phyloP scores from a whole-genome alignment of 2,888 invertebrate genomes.

The Theretra japonica region DNA sequence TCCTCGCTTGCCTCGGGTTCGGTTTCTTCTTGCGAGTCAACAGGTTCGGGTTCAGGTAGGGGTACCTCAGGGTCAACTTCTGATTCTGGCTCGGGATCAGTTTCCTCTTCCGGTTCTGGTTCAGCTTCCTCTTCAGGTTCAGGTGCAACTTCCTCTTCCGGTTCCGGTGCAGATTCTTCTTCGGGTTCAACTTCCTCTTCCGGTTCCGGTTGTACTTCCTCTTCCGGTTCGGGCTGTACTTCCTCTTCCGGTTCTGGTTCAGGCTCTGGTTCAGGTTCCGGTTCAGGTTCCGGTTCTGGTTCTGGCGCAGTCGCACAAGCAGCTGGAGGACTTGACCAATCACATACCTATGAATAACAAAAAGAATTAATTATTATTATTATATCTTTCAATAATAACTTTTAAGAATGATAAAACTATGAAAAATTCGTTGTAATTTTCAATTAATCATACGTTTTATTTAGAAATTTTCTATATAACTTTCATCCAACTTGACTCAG shows the following conservation, averaged over 20 bases:
- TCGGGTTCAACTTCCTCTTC: conserved; percentile 65
- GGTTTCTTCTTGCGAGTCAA: too few species aligned
- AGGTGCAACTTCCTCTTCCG: conserved; percentile 55
- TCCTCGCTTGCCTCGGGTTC: conserved; percentile 36
- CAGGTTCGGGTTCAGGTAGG: conserved; percentile 39
- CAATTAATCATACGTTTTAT: too few species aligned
- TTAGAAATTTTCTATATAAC: too few species aligned
- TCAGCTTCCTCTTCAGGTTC: conserved; percentile 54
- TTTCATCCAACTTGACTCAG: too few species aligned
- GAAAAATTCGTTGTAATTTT: too few species aligned
- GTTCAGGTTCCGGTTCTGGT: conserved; percentile 56
- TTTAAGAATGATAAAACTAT: too few species aligned
- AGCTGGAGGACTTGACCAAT: conserved; percentile 62
- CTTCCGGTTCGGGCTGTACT: conserved; percentile 49
- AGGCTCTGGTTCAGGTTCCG: conserved; percentile 67
- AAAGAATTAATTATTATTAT: not conserved
- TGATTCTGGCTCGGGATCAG: conserved; percentile 47
- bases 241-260: conserved; percentile 61
- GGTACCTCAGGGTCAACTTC: conserved; percentile 37
- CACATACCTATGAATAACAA: conserved; percentile 63
- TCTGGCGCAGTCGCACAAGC: conserved; percentile 54
- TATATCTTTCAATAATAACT: too few species aligned
- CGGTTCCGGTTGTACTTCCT: conserved; percentile 56
- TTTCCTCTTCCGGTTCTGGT: conserved; percentile 52
- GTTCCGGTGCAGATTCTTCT: conserved; percentile 62